Conservation (phyloP, 2,888 invertebrate genomes). For the Branchipolynoe longqiensis region DNA sequence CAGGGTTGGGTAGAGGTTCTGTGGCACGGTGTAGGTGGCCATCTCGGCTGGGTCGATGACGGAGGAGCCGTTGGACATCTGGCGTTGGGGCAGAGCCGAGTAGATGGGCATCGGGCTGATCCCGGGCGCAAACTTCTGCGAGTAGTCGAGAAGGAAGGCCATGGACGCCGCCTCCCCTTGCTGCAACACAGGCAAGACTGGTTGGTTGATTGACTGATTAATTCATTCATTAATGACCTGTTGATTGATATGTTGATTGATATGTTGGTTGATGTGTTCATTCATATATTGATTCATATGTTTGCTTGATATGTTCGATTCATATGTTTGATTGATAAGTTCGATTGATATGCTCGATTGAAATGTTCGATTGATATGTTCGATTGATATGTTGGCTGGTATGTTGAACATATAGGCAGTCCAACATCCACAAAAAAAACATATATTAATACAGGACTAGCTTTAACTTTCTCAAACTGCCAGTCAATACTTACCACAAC, state of each 20-base stretch:
- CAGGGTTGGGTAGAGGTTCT: slow-evolving; percentile 43
- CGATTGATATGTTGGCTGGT: no score
- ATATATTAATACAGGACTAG: no score
- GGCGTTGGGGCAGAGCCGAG: slow-evolving; percentile 26
- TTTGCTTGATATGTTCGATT: no score
- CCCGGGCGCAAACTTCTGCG: slow-evolving; percentile 20
- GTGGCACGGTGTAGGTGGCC: slow-evolving; percentile 15
- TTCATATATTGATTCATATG: no score
- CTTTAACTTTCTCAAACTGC: no score
- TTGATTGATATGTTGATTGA: not conserved
- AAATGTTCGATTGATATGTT: no score
- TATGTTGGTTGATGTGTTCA: not conserved
- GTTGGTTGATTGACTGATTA: not conserved
- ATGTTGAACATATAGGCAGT: no score
- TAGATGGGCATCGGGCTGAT: not conserved
- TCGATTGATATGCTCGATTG: no score
- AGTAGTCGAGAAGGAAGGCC: slow-evolving; percentile 39
- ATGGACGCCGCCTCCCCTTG: slow-evolving; percentile 27
- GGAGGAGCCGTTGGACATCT: not conserved
- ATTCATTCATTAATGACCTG: not conserved
- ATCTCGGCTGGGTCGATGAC: slow-evolving; percentile 34
- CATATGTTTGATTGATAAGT: no score
- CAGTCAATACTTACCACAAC: slow-evolving; percentile 47
- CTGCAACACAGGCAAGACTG: not conserved
- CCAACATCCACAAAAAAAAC: no score